A percentile compares a stretch with the other conserved stretches of the same genome.
Conservation (phyloP, 2,113 vertebrate genomes). For the Gobio gobio region DNA sequence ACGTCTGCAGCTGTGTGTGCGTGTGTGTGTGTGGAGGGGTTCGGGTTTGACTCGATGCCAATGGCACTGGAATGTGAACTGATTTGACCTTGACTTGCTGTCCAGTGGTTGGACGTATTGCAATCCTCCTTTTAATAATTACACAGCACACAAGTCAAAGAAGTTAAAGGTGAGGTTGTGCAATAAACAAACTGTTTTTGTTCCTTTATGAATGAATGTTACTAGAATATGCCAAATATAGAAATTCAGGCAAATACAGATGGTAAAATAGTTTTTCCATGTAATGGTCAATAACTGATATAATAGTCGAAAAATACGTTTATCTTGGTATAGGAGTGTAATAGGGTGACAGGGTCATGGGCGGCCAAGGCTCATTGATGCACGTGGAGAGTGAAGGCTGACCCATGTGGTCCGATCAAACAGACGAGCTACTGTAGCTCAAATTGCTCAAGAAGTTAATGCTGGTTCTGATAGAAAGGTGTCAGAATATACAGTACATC, state of each 20-base stretch:
- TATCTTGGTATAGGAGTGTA: too few relatives aligned
- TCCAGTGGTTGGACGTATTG: neutral
- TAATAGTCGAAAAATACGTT: neutral
- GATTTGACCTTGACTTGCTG: constrained; percentile 17
- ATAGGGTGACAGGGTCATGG: too few relatives aligned
- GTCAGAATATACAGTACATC: too few relatives aligned
- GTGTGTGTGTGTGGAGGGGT: neutral
- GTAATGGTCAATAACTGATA: neutral
- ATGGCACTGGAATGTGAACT: constrained; percentile 23
- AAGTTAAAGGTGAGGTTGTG: constrained; percentile 11
- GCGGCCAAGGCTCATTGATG: too few relatives aligned
- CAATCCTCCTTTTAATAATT: constrained; percentile 19
- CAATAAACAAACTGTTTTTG: constrained; percentile 13
- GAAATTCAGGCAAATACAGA: neutral
- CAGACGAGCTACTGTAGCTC: too few relatives aligned
- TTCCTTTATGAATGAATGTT: neutral
- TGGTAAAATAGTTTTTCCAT: neutral
- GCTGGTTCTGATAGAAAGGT: too few relatives aligned
- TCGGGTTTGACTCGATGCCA: constrained; percentile 18
- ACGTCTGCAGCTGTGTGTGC: neutral
- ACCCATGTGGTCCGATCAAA: too few relatives aligned
- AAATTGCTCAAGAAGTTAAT: too few relatives aligned
- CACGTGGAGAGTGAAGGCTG: too few relatives aligned
- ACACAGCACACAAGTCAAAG: neutral
- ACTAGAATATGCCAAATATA: neutral